Base-by-base conservation (phyloP, 2,888 invertebrate species). In the Melanotus villosus region DNA sequence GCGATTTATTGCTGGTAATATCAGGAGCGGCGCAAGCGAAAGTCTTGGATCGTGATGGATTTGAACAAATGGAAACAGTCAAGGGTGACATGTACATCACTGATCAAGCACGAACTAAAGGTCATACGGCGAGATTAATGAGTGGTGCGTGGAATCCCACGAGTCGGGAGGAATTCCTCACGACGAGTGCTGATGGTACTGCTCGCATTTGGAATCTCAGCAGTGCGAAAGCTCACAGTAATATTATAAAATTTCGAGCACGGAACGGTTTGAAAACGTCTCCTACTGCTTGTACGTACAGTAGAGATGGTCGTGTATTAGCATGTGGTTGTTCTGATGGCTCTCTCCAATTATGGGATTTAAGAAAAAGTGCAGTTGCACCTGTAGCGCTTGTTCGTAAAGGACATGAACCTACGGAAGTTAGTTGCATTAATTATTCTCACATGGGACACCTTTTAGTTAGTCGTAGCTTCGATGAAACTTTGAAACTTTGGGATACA, bases 341-440 rank as follows among this genome's bases (percentile, higher is more conserved):
- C 0, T 96, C 96, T 0, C 90, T 98, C 60, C 99, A 99, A 84
- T 92, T 98, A 86, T 99, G 99, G 99, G 99, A 99, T 81, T 93
- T 96, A 57, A 89, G 97, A 23, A 95, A 93, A 80, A 92, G 92
- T 81, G 96, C 92, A 80, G 98, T 98, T 0, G 97, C 96, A 78
- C 95, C 97, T 0, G 89, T 93, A 0, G 87, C 91, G 70, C 86
- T 94, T 12, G 86, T 95, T 0, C 87, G 96, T 59, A 91, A 89
- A 62, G 97, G 96, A 0, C 98, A 99, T 84, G 87, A 89, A 63
- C 93, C 93, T 1, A 86, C 88, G 0, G 97, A 97, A 81, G 94
- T 96, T 19, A 92, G 95, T 0, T 93, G 93, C 63, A 86, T 99
- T 32, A 87, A 90, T 1, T 99, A 96, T 82, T 97, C 98, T 0